Percentiles rank a stretch among this genome's conserved stretches.
Conservation (phyloP, 2,888 invertebrate species). For the Acleris cristana region DNA sequence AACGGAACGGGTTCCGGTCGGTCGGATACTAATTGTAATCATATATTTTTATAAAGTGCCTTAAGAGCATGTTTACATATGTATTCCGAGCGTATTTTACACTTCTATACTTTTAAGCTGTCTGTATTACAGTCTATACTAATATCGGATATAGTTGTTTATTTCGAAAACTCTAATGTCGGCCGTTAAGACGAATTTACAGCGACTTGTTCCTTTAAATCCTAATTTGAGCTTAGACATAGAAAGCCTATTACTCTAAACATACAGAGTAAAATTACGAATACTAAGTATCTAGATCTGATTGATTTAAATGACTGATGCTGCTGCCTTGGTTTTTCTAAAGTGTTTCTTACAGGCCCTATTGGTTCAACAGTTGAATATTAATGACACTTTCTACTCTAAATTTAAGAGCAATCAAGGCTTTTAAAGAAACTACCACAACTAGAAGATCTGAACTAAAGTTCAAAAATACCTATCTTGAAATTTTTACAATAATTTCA, state of each 20-base stretch:
- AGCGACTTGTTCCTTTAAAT: slow-evolving; percentile 1
- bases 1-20: too few relatives aligned
- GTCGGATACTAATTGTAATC: too few relatives aligned
- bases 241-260: slow-evolving; percentile 21
- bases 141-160: slow-evolving; percentile 34
- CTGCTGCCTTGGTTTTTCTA: neutral
- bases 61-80: too few relatives aligned
- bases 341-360: neutral
- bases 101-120: too few relatives aligned
- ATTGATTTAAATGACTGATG: slow-evolving; percentile 15
- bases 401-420: neutral
- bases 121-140: slow-evolving; percentile 34
- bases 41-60: too few relatives aligned
- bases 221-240: slow-evolving; percentile 22
- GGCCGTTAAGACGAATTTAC: neutral
- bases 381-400: neutral
- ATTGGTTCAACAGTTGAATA: slow-evolving; percentile 25
- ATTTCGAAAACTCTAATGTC: slow-evolving; percentile 9
- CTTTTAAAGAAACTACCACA: neutral
- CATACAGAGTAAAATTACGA: slow-evolving; percentile 18
- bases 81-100: too few relatives aligned
- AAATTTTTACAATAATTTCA: slow-evolving; percentile 11
- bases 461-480: neutral
- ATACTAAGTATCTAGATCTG: slow-evolving; percentile 12
- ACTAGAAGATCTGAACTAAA: neutral